These are phyloP conservation scores for Hypocryptadius cinnamomeus DNA, from an alignment of 2,113 vertebrate species.

Conservation along the genomic window DNA sequence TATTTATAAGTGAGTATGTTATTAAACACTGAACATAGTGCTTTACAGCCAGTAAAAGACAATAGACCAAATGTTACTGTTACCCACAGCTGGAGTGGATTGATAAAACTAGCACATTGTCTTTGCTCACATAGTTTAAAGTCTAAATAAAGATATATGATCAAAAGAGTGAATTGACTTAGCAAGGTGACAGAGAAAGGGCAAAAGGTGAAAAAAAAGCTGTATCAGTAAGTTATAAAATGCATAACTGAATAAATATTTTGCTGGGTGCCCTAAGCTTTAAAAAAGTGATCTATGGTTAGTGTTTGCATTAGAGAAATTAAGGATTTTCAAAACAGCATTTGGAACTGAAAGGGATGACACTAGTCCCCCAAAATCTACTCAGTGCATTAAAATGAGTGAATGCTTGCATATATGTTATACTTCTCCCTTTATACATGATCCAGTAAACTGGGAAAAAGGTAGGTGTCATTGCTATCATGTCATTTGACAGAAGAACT, in stretches of 20 bases:
- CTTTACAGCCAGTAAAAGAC: slow-evolving; percentile 50
- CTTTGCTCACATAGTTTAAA: slow-evolving; percentile 28
- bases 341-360: background rate
- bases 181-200: slow-evolving; percentile 9
- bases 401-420: background rate
- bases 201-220: slow-evolving; percentile 1
- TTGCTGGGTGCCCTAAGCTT: background rate
- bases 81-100: slow-evolving; percentile 13
- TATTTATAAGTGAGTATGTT: slow-evolving; percentile 26
- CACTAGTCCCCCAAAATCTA: background rate
- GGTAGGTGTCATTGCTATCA: background rate
- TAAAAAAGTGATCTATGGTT: background rate
- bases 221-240: background rate
- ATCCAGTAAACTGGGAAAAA: background rate
- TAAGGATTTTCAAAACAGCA: background rate
- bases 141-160: slow-evolving; percentile 26
- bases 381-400: background rate
- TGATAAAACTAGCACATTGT: slow-evolving; percentile 38
- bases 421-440: background rate
- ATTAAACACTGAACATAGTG: slow-evolving; percentile 5
- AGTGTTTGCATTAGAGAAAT: background rate
- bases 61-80: slow-evolving; percentile 43
- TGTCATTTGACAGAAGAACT: background rate
- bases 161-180: slow-evolving; percentile 12
- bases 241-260: background rate